Percentiles rank a stretch among this genome's conserved stretches.
Conservation (phyloP, 2,888 invertebrate genomes). For the Cinara cedri region DNA sequence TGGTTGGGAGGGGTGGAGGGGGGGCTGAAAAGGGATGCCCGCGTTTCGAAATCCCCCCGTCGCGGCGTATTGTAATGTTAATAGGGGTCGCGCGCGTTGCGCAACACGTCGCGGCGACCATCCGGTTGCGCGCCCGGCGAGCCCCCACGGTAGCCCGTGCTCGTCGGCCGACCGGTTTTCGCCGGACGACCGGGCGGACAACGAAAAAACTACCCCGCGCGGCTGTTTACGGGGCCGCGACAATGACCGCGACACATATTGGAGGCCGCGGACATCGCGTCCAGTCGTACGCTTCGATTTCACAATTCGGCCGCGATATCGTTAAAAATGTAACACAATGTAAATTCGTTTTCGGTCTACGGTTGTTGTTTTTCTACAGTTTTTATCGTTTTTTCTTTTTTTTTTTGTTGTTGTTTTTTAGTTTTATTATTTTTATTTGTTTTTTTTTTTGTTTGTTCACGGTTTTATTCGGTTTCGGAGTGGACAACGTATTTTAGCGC, state of each 20-base stretch:
- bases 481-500: not conserved
- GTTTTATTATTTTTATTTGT: not conserved
- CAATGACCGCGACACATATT: conserved; percentile 33
- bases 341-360: no score
- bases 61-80: conserved; percentile 6
- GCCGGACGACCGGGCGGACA: not conserved
- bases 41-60: conserved; percentile 44
- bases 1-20: no score
- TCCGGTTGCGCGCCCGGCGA: conserved; percentile 32
- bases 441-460: not conserved
- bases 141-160: conserved; percentile 56
- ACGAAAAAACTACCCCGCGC: conserved; percentile 41
- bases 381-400: not conserved
- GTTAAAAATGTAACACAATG: not conserved
- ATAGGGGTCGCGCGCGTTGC: conserved; percentile 52
- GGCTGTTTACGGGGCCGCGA: conserved; percentile 13
- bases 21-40: no score
- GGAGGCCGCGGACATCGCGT: conserved; percentile 13
- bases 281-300: conserved; percentile 44
- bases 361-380: not conserved
- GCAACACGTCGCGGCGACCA: conserved; percentile 45
- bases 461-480: not conserved
- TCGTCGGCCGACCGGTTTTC: conserved; percentile 47
- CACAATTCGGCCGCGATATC: no score
- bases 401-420: not conserved